Base-by-base conservation (phyloP, 2,797 vertebrate genomes). In the Arctocebus calabarensis region DNA sequence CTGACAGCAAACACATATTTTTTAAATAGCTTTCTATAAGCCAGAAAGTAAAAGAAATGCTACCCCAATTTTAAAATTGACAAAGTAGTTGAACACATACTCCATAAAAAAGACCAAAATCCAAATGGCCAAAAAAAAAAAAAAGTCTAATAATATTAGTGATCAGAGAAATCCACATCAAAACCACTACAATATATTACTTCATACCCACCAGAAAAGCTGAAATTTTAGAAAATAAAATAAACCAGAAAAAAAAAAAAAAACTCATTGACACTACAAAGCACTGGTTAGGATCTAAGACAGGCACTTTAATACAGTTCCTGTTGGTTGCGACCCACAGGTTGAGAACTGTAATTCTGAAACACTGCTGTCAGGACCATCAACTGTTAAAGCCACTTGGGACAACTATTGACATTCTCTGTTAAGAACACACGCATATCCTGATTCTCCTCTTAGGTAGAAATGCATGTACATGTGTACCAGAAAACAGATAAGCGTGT, bases 1-100 rank as follows among this genome's bases (percentile, higher is more conserved):
- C 45, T 79, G 19, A 85, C 81, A 94, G 92, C 5, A 22, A 37
- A 27, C 11, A 43, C 29, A 55, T 13, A 64, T 37, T n/a, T 40
- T 88, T 89, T 64, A 96, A 89, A n/a, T 71, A 70, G 17, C 7
- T n/a, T 92, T 83, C 62, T 66, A 79, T 0, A 89, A 91, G 81
- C 77, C 75, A 89, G 55, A 83, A 88, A 45, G 22, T 43, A 83
- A 95, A 66, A n/a, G 7, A 55, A 23, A 84, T 6, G 40, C 3
- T 5, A 83, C 11, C 13, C 34, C 83, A 48, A 27, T 86, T 77
- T 88, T 77, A 32, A 73, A 94, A 94, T 81, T n/a, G 68, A 64
- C 9, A 84, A 94, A 95, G 25, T 10, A 87, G 29, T 84, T 82
- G 34, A 94, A 73, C 8, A 64, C 43, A 19, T 6, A 43, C 23